phyloP scores from a whole-genome alignment of 1,140 invertebrate species.

The Conus betulinus region DNA sequence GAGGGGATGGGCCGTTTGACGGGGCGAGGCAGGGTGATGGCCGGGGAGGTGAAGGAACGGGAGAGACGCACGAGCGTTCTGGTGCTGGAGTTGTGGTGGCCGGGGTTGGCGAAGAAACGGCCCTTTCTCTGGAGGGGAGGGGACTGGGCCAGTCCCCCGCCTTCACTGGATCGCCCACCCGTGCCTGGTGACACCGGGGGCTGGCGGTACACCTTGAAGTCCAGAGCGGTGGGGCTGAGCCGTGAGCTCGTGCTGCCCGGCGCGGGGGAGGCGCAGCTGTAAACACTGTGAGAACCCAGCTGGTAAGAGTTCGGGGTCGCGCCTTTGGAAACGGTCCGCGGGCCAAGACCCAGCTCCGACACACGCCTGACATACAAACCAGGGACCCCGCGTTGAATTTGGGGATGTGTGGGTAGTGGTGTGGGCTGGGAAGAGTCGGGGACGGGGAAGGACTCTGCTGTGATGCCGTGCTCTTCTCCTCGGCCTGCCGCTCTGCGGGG shows the following conservation, averaged over 20 bases:
- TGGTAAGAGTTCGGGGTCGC: not conserved
- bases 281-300: not conserved
- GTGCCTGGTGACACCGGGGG: not conserved
- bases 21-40: conserved; percentile 11
- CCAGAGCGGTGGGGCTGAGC: not conserved
- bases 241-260: not conserved
- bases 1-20: conserved; percentile 20
- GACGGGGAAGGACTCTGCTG: not conserved
- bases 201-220: conserved; percentile 34
- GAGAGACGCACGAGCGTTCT: not conserved
- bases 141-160: not conserved
- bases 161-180: not conserved
- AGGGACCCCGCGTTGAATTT: not conserved
- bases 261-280: not conserved
- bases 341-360: conserved; percentile 9
- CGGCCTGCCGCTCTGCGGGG: not conserved
- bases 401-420: conserved; percentile 17
- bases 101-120: conserved; percentile 10
- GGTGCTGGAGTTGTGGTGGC: not conserved
- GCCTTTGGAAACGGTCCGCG: not conserved
- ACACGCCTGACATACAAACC: not conserved
- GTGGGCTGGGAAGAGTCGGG: not conserved
- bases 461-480: not conserved
- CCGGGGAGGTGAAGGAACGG: conserved; percentile 31
- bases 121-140: not conserved